Conservation (phyloP, 2,797 vertebrate species). For the Rhinogobio ventralis region DNA sequence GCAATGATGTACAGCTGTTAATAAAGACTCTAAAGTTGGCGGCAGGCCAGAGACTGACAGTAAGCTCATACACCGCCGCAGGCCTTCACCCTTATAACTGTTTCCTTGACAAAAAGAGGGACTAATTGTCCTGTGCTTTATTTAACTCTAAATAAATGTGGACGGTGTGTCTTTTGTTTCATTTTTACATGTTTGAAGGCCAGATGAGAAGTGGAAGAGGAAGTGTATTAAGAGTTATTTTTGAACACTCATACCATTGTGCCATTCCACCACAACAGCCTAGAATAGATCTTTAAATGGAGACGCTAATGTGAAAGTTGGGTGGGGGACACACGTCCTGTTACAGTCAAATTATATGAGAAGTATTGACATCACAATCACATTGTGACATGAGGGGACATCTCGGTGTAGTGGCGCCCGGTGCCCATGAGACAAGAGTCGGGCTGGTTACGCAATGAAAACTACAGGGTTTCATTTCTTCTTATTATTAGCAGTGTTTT, state of each 20-base stretch:
- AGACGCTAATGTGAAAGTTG: conserved; percentile 30
- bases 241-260: neutral
- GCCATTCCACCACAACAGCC: neutral
- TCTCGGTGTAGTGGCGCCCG: neutral
- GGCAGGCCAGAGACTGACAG: neutral
- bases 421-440: neutral
- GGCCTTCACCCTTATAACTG: neutral
- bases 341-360: conserved; percentile 7
- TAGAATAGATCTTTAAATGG: conserved; percentile 30
- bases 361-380: conserved; percentile 36
- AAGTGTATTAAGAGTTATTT: conserved; percentile 5
- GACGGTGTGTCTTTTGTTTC: conserved; percentile 3
- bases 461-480: neutral
- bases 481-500: neutral
- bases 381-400: neutral
- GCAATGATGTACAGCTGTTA: neutral
- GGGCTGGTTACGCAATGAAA: neutral
- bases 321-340: conserved; percentile 20
- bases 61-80: neutral
- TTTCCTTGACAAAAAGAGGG: neutral
- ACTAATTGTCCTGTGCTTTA: conserved; percentile 14
- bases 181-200: neutral
- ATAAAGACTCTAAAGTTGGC: neutral
- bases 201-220: neutral
- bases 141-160: conserved; percentile 23